Base-by-base conservation (phyloP, 2,797 vertebrate species). In the Coendou prehensilis region DNA sequence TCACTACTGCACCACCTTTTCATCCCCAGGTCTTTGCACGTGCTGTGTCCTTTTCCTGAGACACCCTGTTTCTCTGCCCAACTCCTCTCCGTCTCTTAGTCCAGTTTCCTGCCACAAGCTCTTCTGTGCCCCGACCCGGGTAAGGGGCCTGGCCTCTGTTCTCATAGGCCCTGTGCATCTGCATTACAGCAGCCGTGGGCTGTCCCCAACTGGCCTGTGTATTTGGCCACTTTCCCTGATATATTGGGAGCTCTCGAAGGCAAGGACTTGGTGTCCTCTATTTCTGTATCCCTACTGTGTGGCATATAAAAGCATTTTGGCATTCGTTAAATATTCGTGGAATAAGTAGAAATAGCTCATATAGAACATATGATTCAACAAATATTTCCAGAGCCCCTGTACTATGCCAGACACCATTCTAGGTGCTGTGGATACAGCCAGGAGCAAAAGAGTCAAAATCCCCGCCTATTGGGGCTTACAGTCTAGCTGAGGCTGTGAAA, bases 81-180 rank as follows among this genome's bases (percentile, higher is more conserved):
- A 45, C 59, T 91, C 73, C 63, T 96, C 9, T 10, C 76, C 28
- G 15, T 37, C 57, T n/a, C 41, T 95, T 80, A 61, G 73, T 41
- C 59, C 81, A 81, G 37, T 94, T 87, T 97, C 86, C 52, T 91
- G 87, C 41, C 17, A 61, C 73, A 93, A 93, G 41, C 20, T 50
- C 79, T 61, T 50, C 2, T 22, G 76, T 17, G 6, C 15, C 5
- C 69, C 18, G 5, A 61, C 52, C 84, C 63, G 83, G 17, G 8
- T 75, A n/a, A 9, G 30, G 33, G 23, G 33, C 22, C 37, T 26
- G 9, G 69, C 30, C 52, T 94, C n/a, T 87, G 78, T 73, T 41
- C 81, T 79, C n/a, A 26, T 4, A 41, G 94, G 89, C 73, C 59
- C n/a, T 10, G 13, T 30, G 56, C 6, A n/a, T 87, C 22, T 67